A percentile compares a stretch with the other conserved stretches of the same genome.
Conservation (phyloP, 2,797 vertebrate genomes). For the Ciconia nigra region DNA sequence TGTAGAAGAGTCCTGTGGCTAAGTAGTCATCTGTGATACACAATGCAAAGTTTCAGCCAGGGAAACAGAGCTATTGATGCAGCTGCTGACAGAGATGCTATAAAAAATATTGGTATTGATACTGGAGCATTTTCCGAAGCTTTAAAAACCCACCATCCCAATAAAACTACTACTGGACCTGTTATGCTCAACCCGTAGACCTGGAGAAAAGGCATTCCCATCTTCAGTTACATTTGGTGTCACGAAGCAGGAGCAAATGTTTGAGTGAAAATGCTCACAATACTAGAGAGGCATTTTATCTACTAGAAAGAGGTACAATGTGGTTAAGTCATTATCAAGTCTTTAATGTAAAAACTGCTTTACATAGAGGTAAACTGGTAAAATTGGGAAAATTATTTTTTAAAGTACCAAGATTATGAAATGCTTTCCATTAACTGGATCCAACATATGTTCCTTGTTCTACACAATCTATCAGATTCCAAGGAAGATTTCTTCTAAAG, state of each 20-base stretch:
- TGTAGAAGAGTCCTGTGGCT: neutral
- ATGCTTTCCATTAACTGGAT: neutral
- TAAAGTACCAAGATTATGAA: neutral
- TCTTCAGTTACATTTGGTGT: neutral
- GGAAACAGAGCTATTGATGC: neutral
- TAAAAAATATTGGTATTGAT: neutral
- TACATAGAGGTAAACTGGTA: neutral
- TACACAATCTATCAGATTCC: neutral
- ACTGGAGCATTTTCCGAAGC: neutral
- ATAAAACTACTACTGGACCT: neutral
- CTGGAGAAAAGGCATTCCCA: neutral
- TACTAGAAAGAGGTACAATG: neutral
- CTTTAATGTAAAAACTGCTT: neutral
- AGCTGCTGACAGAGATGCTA: neutral
- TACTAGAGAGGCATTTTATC: neutral
- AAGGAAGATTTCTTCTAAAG: conserved; percentile 4
- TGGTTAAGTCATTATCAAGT: neutral
- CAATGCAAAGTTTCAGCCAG: neutral
- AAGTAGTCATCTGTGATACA: neutral
- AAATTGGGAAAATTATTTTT: neutral
- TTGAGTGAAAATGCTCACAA: neutral
- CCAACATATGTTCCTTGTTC: neutral
- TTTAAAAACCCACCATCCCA: neutral
- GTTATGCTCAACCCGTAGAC: neutral
- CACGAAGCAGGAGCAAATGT: neutral